Evolutionary conservation across 2,113 vertebrate genomes (phyloP).

Genomic region (Spea multiplicata): DNA sequence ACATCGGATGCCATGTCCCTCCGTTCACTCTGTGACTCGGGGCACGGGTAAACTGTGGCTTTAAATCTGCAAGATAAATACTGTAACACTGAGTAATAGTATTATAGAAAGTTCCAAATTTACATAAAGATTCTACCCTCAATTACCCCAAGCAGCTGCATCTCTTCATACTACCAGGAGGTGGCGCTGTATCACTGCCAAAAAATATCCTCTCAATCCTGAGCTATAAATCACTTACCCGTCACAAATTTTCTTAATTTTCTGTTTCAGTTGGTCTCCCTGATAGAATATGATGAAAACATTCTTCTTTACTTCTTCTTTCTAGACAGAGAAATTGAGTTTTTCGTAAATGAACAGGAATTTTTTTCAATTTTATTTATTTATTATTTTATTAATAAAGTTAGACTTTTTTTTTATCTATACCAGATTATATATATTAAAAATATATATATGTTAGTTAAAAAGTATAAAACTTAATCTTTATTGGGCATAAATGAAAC

Average conservation of each 20-base stretch:
- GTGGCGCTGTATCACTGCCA: too few relatives aligned
- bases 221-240: slow-evolving; percentile 61
- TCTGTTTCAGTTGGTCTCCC: slow-evolving; percentile 76
- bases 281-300: slow-evolving; percentile 81
- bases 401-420: neutral
- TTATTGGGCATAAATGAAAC: too few relatives aligned
- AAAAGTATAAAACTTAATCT: too few relatives aligned
- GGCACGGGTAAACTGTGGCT: slow-evolving; percentile 73
- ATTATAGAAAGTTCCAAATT: too few relatives aligned
- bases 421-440: too few relatives aligned
- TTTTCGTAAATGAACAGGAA: neutral
- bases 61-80: slow-evolving; percentile 61
- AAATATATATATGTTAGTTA: too few relatives aligned
- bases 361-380: too few relatives aligned
- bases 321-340: slow-evolving; percentile 53
- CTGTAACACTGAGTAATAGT: neutral
- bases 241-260: slow-evolving; percentile 76
- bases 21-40: slow-evolving; percentile 65
- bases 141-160: too few relatives aligned
- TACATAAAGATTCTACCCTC: too few relatives aligned
- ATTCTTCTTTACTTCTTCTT: slow-evolving; percentile 75
- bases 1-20: slow-evolving; percentile 66
- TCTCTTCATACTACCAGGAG: too few relatives aligned
- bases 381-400: neutral
- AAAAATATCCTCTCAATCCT: too few relatives aligned